Evolutionary conservation across 2,888 invertebrate species (phyloP).

Genomic region (Synanthedon andrenaeformis): DNA sequence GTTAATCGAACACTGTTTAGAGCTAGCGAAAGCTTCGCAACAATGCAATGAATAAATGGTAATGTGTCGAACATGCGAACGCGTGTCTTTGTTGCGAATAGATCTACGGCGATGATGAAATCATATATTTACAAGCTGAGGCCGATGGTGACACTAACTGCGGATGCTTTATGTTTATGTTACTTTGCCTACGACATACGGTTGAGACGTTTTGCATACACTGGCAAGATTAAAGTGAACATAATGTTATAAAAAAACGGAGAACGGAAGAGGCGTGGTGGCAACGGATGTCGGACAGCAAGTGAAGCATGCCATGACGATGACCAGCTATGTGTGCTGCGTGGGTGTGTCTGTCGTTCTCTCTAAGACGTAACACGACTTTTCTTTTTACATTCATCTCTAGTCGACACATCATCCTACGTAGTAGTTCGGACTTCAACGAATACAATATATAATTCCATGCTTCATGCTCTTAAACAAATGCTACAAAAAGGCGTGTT

Average conservation of each 20-base stretch:
- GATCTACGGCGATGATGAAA: constrained; percentile 45
- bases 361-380: constrained; percentile 1
- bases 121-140: constrained; percentile 47
- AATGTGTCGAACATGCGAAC: constrained; percentile 41
- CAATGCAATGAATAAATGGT: constrained; percentile 40
- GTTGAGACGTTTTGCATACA: neutral
- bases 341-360: constrained; percentile 16
- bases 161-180: constrained; percentile 1
- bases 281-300: constrained; percentile 23
- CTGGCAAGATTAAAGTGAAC: neutral
- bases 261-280: constrained; percentile 34
- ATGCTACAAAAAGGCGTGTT: neutral
- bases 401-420: neutral
- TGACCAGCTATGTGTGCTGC: constrained; percentile 1
- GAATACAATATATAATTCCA: neutral
- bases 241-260: constrained; percentile 21
- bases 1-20: constrained; percentile 50
- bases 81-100: constrained; percentile 45
- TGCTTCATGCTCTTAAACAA: neutral
- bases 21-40: constrained; percentile 43
- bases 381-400: constrained; percentile 4
- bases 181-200: neutral
- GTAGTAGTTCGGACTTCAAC: neutral
- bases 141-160: constrained; percentile 33
- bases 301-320: constrained; percentile 28